Evolutionary conservation across 2,113 vertebrate genomes (phyloP).

Genomic region (Oryzias javanicus): DNA sequence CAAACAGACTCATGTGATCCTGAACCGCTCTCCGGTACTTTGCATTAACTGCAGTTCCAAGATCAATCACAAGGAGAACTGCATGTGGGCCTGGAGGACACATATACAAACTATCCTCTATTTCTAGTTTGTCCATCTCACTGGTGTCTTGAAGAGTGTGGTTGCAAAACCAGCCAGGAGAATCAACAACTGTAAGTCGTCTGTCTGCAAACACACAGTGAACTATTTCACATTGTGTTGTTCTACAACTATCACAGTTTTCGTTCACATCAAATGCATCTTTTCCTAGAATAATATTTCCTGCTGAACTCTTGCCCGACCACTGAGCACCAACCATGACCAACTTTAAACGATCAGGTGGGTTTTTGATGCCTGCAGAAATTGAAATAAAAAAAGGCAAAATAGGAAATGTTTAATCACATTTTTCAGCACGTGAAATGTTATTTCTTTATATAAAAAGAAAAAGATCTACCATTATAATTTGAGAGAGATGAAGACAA

Average conservation of each 20-base stretch:
- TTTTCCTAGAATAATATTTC: constrained; percentile 19
- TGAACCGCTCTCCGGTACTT: neutral
- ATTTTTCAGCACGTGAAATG: no score
- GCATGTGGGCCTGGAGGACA: constrained; percentile 19
- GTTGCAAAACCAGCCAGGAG: constrained; percentile 5
- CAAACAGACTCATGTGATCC: constrained; percentile 11
- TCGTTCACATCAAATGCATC: neutral
- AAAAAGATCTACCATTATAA: no score
- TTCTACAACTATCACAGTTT: neutral
- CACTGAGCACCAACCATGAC: constrained; percentile 1
- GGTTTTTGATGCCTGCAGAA: neutral
- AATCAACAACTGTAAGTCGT: constrained; percentile 18
- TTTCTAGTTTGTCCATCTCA: constrained; percentile 23
- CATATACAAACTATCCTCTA: constrained; percentile 14
- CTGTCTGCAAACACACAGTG: neutral
- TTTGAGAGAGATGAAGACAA: no score
- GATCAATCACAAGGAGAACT: constrained; percentile 1
- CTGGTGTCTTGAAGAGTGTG: constrained; percentile 20
- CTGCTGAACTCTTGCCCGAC: neutral
- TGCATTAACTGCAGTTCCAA: accelerated
- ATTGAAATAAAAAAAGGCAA: accelerated
- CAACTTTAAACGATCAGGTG: neutral
- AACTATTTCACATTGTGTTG: constrained; percentile 1
- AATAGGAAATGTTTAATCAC: neutral
- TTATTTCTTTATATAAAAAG: no score